Conservation (phyloP, 1,140 invertebrate genomes). For the Neodiprion fabricii region DNA sequence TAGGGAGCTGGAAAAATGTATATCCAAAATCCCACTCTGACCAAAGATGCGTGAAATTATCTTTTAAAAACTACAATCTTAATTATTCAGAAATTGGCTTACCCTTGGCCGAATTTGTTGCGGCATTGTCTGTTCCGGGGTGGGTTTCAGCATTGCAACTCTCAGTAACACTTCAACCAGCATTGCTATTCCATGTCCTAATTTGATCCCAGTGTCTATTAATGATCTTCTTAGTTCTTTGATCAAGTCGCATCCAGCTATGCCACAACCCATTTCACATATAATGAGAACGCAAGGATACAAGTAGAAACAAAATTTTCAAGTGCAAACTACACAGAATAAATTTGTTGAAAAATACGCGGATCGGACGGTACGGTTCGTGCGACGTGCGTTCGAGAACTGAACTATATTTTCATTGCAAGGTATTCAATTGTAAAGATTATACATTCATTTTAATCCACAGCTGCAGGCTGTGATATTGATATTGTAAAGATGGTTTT, state of each 20-base stretch:
- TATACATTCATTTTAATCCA: conserved; percentile 31
- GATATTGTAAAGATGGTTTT: not conserved
- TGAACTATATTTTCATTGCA: conserved; percentile 40
- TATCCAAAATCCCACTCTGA: not conserved
- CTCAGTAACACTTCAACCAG: conserved; percentile 51
- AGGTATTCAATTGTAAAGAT: not conserved
- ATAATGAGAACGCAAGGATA: not conserved
- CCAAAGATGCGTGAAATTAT: not conserved
- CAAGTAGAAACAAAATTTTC: no score
- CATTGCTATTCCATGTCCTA: conserved; percentile 50
- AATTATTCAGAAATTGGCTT: conserved; percentile 22
- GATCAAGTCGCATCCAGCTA: conserved; percentile 49
- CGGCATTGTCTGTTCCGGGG: conserved; percentile 49
- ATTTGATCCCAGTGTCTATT: conserved; percentile 43
- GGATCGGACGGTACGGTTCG: not conserved
- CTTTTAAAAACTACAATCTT: conserved; percentile 10
- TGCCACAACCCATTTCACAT: conserved; percentile 19
- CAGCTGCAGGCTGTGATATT: conserved; percentile 41
- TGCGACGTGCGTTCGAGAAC: conserved; percentile 4
- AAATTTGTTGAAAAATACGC: no score
- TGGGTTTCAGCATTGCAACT: conserved; percentile 52
- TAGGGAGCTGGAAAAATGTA: conserved; percentile 43
- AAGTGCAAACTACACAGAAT: no score
- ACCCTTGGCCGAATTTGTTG: conserved; percentile 52
- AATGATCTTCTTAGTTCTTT: conserved; percentile 42